A percentile compares a stretch with the other conserved stretches of the same genome.
Evolutionary conservation across 2,888 invertebrate genomes (phyloP).

Genomic region (Nebria salina): DNA sequence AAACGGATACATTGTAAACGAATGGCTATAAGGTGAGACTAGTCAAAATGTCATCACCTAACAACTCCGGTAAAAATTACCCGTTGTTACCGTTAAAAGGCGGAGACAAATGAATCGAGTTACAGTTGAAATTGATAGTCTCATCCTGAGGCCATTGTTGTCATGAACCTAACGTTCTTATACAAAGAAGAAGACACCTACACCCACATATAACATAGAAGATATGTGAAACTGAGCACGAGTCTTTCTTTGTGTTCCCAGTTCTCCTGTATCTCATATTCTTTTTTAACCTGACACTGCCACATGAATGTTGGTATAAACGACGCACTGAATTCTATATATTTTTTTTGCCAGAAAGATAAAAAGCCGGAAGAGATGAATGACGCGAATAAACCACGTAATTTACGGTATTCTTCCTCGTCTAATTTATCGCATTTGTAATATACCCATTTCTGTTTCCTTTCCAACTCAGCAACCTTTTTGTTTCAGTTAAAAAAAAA

Average conservation of each 20-base stretch:
- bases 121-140: conserved; percentile 21
- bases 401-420: background rate
- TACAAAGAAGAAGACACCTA: background rate
- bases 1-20: background rate
- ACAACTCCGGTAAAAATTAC: conserved; percentile 8
- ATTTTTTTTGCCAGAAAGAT: background rate
- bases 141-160: background rate
- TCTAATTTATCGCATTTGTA: background rate
- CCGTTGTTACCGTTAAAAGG: conserved; percentile 4
- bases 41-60: background rate
- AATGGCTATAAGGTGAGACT: background rate
- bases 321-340: background rate
- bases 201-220: background rate
- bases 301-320: background rate
- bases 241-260: background rate
- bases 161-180: background rate
- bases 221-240: background rate
- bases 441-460: background rate
- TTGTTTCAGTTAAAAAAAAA: background rate
- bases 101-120: conserved; percentile 16
- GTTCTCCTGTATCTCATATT: background rate
- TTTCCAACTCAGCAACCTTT: background rate
- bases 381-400: background rate
- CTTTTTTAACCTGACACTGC: background rate
- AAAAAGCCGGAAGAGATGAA: background rate